phyloP scores from a whole-genome alignment of 2,113 vertebrate species.

The Sardina pilchardus region DNA sequence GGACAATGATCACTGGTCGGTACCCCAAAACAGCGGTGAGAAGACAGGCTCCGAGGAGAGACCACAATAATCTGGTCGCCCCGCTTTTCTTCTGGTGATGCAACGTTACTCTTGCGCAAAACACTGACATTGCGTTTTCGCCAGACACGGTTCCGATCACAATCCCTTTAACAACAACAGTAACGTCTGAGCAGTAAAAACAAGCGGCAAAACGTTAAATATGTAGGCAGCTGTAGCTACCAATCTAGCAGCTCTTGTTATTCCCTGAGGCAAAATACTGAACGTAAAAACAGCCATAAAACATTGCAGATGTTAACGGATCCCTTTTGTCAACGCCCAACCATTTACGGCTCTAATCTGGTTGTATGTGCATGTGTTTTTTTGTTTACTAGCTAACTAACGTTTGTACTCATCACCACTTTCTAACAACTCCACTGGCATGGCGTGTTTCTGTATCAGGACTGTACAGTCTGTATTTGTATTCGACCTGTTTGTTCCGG shows the following conservation, averaged over 20 bases:
- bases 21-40: constrained; percentile 67
- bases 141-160: background rate
- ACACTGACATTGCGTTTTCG: background rate
- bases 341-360: background rate
- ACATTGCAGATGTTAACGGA: background rate
- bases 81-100: constrained; percentile 36
- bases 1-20: constrained; percentile 85
- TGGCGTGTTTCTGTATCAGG: background rate
- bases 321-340: background rate
- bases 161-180: background rate
- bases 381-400: background rate
- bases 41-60: constrained; percentile 63
- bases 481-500: constrained; percentile 31
- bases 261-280: background rate
- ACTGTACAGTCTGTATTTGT: background rate
- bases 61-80: constrained; percentile 49
- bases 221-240: background rate
- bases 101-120: background rate
- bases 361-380: background rate
- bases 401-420: background rate
- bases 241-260: background rate
- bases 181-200: background rate
- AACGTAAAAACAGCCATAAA: background rate
- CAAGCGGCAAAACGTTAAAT: background rate
- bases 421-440: background rate